phyloP scores from a whole-genome alignment of 2,113 vertebrate species.

The Climacteris rufus region DNA sequence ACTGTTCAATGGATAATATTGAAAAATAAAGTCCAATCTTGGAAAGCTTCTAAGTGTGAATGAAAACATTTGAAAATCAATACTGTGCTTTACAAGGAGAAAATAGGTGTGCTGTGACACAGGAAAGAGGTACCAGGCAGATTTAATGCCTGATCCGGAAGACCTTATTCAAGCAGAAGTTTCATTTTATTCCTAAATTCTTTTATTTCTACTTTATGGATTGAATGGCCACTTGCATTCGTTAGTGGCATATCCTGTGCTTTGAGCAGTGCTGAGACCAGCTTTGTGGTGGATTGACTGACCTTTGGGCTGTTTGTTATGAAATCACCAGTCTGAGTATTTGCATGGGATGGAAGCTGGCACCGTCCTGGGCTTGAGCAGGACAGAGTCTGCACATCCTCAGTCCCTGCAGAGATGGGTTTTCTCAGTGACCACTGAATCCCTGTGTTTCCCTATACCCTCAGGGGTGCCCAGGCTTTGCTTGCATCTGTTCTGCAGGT shows the following conservation, averaged over 20 bases:
- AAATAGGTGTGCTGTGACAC: conserved; percentile 18
- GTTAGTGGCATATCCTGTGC: background rate
- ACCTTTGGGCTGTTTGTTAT: background rate
- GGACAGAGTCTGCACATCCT: background rate
- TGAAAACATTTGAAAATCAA: conserved; percentile 50
- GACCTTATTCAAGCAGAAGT: conserved; percentile 15
- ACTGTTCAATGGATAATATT: background rate
- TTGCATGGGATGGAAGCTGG: background rate
- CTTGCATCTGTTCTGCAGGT: background rate
- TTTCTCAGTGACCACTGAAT: accelerated
- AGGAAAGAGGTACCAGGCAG: background rate
- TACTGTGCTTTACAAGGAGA: conserved; percentile 46
- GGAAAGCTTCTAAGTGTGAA: conserved; percentile 46
- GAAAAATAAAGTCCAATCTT: conserved; percentile 37
- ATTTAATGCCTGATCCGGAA: background rate
- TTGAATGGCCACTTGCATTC: background rate
- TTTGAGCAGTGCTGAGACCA: background rate
- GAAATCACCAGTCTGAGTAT: background rate
- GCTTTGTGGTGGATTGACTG: background rate
- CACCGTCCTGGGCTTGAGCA: background rate
- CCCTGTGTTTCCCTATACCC: background rate
- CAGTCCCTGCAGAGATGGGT: background rate
- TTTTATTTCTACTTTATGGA: conserved; percentile 19
- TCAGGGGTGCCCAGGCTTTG: background rate
- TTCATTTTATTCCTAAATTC: conserved; percentile 18